Conservation (phyloP, 2,888 invertebrate genomes). For the Eupithecia centaureata region DNA sequence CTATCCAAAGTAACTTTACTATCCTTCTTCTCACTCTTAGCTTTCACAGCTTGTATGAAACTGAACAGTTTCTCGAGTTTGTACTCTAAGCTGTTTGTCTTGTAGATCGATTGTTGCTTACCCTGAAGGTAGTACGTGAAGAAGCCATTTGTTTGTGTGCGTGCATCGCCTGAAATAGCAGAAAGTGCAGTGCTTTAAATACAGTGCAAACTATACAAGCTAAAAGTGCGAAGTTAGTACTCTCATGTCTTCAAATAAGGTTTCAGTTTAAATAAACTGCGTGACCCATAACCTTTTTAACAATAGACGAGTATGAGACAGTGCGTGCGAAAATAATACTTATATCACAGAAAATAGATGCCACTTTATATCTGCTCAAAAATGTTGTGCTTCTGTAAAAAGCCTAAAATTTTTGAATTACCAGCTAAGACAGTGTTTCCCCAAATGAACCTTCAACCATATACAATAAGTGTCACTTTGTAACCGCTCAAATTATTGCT, state of each 20-base stretch:
- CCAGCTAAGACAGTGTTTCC: not conserved
- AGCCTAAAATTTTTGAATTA: not conserved
- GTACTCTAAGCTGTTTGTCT: slow-evolving; percentile 29
- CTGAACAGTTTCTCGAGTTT: slow-evolving; percentile 34
- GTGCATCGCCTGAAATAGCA: slow-evolving; percentile 57
- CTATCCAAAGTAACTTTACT: slow-evolving; percentile 27
- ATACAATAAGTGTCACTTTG: not conserved
- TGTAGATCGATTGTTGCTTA: slow-evolving; percentile 33
- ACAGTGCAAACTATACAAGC: slow-evolving; percentile 20
- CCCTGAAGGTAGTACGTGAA: slow-evolving; percentile 53
- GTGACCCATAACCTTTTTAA: not conserved
- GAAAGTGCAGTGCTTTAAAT: slow-evolving; percentile 30
- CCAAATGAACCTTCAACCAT: not conserved
- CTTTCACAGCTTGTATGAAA: slow-evolving; percentile 37
- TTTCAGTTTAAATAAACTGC: not conserved
- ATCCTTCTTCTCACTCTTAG: slow-evolving; percentile 14
- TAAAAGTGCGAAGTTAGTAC: not conserved
- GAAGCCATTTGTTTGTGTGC: slow-evolving; percentile 48
- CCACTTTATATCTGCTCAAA: not conserved
- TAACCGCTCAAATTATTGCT: not conserved
- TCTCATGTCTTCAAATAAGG: not conserved
- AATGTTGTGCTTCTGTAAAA: not conserved
- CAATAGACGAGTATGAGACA: not conserved
- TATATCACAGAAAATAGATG: not conserved
- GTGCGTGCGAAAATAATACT: not conserved